Base-by-base conservation (phyloP, 2,888 invertebrate species). In the Micoletzkya japonica region DNA sequence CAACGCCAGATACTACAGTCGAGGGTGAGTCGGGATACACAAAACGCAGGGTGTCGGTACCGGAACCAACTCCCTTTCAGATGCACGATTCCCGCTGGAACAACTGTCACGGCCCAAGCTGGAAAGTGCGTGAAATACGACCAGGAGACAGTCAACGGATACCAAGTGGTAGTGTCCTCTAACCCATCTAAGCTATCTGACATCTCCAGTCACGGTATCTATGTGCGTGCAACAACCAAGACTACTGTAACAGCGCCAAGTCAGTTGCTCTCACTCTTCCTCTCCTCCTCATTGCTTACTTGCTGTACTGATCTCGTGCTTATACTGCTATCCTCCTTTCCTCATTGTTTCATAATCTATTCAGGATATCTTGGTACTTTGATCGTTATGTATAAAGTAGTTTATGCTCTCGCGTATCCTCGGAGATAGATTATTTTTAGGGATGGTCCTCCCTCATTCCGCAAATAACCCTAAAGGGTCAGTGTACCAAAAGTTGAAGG, bases 41-140 rank as follows among this genome's bases (percentile, higher is more conserved):
- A n/a, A n/a, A n/a, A n/a, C n/a, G n/a, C n/a, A n/a, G 44, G 20
- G 44, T 14, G 44, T 44, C 10, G 10, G 44, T 44, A 20, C 10
- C 20, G 44, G 44, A 44, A 20, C n/a, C n/a, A n/a, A n/a, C n/a
- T n/a, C 20, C 10, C 20, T 44, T 44, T 10, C 10, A 17, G 26
- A 54, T 54, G 56, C 56, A 24, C 7, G 14, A 10, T 54, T 10
- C 56, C 56, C 10, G 14, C 56, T 10, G 56, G 56, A 26, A 54
- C n/a, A 10, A 24, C 56, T 17, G 56, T 26, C 14, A 24, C 56
- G 14, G 24, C 28, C n/a, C 28, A 17, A 26, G 14, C 56, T 17
- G 56, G 56, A 7, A 24, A 54, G 10, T 54, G 56, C 56, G 24
- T 54, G 17, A 24, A 54, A 17, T 54, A 54, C 56, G 56, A 54